Evolutionary conservation across 2,888 invertebrate genomes (phyloP).

Genomic region (Acanthosepion esculentum): DNA sequence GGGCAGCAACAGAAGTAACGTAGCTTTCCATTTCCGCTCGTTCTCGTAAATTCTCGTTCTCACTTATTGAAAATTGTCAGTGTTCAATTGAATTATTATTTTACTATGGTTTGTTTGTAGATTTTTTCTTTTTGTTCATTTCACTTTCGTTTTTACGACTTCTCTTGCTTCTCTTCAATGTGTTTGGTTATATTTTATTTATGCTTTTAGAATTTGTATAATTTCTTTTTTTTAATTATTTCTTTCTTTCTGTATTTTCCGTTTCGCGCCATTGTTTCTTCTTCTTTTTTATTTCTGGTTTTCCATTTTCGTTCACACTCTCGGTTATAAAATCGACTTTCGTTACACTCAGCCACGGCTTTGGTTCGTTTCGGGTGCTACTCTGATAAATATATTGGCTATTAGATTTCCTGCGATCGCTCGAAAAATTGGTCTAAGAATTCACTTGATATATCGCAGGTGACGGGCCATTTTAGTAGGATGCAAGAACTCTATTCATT

Average conservation of each 20-base stretch:
- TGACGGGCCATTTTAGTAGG: conserved; percentile 9
- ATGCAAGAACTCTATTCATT: neutral
- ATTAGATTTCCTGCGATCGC: neutral
- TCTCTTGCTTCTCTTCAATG: neutral
- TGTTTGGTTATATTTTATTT: neutral
- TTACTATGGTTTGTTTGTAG: neutral
- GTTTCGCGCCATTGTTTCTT: no score
- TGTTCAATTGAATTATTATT: conserved; percentile 23
- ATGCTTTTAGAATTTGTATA: neutral
- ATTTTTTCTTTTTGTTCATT: neutral
- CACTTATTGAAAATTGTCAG: conserved; percentile 33
- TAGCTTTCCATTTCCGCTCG: neutral
- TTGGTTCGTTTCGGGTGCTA: neutral
- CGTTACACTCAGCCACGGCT: neutral
- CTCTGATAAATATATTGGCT: conserved; percentile 33
- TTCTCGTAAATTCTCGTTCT: conserved; percentile 22
- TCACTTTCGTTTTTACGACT: conserved; percentile 33
- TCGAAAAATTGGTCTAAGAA: conserved; percentile 12
- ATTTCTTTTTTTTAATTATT: neutral
- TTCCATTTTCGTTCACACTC: neutral
- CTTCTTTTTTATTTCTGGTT: no score
- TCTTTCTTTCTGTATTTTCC: neutral
- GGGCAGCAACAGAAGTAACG: neutral
- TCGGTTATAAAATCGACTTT: neutral
- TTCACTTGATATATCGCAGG: neutral